A percentile compares a stretch with the other conserved stretches of the same genome.
Conservation (phyloP, 2,797 vertebrate genomes). For the Meda fulgida region DNA sequence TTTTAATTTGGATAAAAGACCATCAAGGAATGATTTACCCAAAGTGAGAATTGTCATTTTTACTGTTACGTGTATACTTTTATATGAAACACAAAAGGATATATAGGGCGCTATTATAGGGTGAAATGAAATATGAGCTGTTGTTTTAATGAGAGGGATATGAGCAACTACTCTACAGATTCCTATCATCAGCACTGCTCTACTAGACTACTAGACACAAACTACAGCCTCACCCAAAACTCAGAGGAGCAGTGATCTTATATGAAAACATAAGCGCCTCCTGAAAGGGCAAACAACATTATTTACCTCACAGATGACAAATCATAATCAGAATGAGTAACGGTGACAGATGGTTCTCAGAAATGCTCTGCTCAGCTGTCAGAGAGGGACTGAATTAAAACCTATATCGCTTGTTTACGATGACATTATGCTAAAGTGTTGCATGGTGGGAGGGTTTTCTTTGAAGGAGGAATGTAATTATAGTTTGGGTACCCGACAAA, state of each 20-base stretch:
- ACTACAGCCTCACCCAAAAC: slow-evolving; percentile 63
- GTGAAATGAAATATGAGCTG: not conserved
- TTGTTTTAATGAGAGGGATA: not conserved
- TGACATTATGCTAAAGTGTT: slow-evolving; percentile 70
- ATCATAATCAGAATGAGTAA: not conserved
- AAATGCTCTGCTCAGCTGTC: not conserved
- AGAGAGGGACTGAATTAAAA: not conserved
- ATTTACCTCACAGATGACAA: slow-evolving; percentile 12
- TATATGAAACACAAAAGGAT: not conserved
- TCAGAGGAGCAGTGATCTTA: slow-evolving; percentile 62
- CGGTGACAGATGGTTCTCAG: not conserved
- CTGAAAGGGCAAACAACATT: slow-evolving; percentile 65
- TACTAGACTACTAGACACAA: slow-evolving; percentile 44
- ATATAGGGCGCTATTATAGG: too few species aligned
- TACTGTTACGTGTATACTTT: not conserved
- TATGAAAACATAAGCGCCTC: slow-evolving; percentile 64
- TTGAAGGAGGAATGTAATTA: slow-evolving; percentile 70
- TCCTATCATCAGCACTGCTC: not conserved
- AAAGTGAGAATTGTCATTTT: not conserved
- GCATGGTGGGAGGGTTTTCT: slow-evolving; percentile 66
- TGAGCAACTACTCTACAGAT: not conserved
- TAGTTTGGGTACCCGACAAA: slow-evolving; percentile 68
- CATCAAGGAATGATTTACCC: not conserved
- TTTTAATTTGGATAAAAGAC: not conserved
- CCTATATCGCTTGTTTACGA: slow-evolving; percentile 57